Base-by-base conservation (phyloP, 2,113 vertebrate species). In the Columba janthina region DNA sequence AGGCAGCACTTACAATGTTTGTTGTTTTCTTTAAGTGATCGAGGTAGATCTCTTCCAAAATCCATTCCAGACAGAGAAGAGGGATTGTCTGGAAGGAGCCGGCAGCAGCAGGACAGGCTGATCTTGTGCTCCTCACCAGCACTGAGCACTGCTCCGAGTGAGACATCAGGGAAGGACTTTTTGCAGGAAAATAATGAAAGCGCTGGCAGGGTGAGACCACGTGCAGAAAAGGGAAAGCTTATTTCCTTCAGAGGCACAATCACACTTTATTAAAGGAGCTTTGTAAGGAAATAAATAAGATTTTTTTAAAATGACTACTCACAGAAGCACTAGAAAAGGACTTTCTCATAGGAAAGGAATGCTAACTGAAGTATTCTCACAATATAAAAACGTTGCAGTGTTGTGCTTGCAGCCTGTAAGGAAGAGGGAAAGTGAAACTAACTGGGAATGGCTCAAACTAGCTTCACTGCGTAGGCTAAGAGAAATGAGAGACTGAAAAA, bases 341-440 rank as follows among this genome's bases (percentile, higher is more conserved):
- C 83, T 75, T 90, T 90, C 44, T 80, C 5, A 2, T 38, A 78
- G 80, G 38, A 81, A 61, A 17, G n/a, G 53, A 71, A 81, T 32
- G 40, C 44, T 64, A 86, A 46, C 65, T 50, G 65, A 81, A 72
- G 60, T 84, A 16, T 81, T 78, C 81, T 90, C 29, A 4, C 38
- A 28, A 20, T 46, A 46, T 50, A 46, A 86, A 94, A 93, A 36
- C 66, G 79, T 78, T 92, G 31, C 46, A 51, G 21, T 38, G 36
- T 74, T 72, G 28, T 78, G 62, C 62, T 82, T 81, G 22, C 70
- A 85, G 86, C 32, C 54, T 62, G 26, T 50, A 48, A 72, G 44
- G 40, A 70, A 78, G 38, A 85, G 10, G 17, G 51, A 50, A 95
- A 93, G 65, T 92, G 88, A 96, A 96, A 94, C 73, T 79, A 93